These are phyloP conservation scores for Oncorhynchus nerka DNA, from an alignment of 2,113 vertebrate species.

Conservation along the genomic window DNA sequence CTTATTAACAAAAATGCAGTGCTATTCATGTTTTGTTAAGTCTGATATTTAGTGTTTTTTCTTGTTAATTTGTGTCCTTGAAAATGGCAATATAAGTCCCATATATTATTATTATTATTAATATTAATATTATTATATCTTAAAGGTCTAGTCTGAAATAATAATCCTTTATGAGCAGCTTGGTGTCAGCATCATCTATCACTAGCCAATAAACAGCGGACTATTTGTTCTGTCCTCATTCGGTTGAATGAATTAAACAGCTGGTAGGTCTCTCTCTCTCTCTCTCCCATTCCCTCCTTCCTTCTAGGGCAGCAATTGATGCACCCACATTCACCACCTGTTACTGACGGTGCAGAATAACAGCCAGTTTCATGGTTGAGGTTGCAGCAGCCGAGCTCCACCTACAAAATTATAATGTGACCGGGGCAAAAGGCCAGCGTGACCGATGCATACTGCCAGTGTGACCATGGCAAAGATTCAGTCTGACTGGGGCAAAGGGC, in stretches of 20 bases:
- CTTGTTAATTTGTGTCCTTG: no score
- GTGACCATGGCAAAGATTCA: no score
- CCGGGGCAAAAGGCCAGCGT: slow-evolving; percentile 28
- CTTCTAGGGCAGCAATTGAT: slow-evolving; percentile 8
- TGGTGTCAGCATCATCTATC: neutral
- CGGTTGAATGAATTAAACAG: slow-evolving; percentile 46
- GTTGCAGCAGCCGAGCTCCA: slow-evolving; percentile 30
- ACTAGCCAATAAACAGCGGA: slow-evolving; percentile 10
- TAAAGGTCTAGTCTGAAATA: neutral
- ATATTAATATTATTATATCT: no score
- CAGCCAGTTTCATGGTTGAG: slow-evolving; percentile 44
- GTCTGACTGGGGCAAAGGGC: no score
- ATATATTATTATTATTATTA: no score
- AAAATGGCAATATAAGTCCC: no score
- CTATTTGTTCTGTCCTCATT: slow-evolving; percentile 15
- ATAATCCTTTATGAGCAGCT: neutral
- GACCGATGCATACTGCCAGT: neutral
- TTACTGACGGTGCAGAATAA: slow-evolving; percentile 34
- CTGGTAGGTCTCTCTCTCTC: slow-evolving; percentile 26
- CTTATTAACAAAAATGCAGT: no score
- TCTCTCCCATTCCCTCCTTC: slow-evolving; percentile 17
- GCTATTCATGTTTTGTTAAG: no score
- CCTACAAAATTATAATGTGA: slow-evolving; percentile 63
- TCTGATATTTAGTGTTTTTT: no score
- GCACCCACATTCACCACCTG: slow-evolving; percentile 36